Evolutionary conservation across 2,888 invertebrate species (phyloP).

Genomic region (Ischnus inquisitorius): DNA sequence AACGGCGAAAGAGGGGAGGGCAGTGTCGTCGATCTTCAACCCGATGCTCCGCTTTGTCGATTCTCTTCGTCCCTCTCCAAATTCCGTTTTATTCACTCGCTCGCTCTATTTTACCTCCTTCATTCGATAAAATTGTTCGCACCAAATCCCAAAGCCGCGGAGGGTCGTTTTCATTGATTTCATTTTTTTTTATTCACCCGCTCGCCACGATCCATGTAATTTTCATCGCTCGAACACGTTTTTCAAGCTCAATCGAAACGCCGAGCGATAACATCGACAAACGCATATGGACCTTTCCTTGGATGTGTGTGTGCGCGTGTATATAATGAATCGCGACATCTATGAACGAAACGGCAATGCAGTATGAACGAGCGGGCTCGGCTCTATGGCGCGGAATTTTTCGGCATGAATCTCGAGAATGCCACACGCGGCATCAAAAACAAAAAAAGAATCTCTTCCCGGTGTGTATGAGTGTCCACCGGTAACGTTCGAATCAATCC

Average conservation of each 20-base stretch:
- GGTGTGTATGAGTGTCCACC: background rate
- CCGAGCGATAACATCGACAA: slow-evolving; percentile 7
- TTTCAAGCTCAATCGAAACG: background rate
- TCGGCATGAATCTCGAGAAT: background rate
- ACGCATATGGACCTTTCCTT: background rate
- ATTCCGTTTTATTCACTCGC: slow-evolving; percentile 15
- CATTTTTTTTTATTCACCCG: background rate
- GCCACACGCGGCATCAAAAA: background rate
- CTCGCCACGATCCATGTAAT: slow-evolving; percentile 32
- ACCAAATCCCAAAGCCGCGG: slow-evolving; percentile 29
- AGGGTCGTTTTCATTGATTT: slow-evolving; percentile 21
- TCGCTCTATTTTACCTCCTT: slow-evolving; percentile 23
- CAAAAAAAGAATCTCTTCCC: background rate
- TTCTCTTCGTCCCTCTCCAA: slow-evolving; percentile 39
- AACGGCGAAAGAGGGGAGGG: background rate
- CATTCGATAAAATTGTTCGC: slow-evolving; percentile 60
- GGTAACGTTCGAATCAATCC: background rate
- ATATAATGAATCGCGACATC: background rate
- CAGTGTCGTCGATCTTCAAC: slow-evolving; percentile 44
- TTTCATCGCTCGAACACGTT: slow-evolving; percentile 6
- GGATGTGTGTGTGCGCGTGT: background rate
- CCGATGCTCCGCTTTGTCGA: slow-evolving; percentile 36
- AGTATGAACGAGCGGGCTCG: background rate
- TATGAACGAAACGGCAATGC: background rate
- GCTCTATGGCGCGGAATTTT: background rate